Conservation (phyloP, 2,797 vertebrate genomes). For the Harpagifer antarcticus region DNA sequence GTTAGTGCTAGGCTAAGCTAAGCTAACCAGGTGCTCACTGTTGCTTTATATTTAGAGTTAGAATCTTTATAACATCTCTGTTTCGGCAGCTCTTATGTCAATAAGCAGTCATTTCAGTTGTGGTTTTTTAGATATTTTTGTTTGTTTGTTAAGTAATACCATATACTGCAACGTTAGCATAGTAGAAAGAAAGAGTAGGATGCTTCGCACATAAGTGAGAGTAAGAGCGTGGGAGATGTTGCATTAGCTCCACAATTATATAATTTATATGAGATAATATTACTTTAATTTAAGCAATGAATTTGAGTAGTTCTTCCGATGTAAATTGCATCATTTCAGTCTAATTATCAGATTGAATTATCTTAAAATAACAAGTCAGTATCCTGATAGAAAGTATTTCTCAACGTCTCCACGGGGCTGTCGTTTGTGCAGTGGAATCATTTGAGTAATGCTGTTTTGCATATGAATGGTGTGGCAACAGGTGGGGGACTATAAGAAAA, state of each 20-base stretch:
- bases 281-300: not conserved
- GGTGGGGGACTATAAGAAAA: conserved; percentile 37
- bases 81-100: too few species aligned
- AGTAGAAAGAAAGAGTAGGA: too few species aligned
- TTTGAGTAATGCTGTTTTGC: conserved; percentile 26
- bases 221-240: too few species aligned
- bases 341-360: not conserved
- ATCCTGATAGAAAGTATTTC: not conserved
- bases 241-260: too few species aligned
- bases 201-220: too few species aligned
- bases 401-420: not conserved
- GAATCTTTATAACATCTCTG: too few species aligned
- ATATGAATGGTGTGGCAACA: conserved; percentile 30
- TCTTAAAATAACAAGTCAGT: not conserved
- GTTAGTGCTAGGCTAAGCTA: not conserved
- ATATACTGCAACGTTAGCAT: too few species aligned
- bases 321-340: not conserved
- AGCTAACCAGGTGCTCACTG: not conserved
- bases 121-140: too few species aligned
- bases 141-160: too few species aligned
- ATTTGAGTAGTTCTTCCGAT: not conserved
- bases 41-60: not conserved
- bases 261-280: too few species aligned
- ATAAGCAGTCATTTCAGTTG: too few species aligned
- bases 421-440: not conserved